A percentile compares a stretch with the other conserved stretches of the same genome.
Evolutionary conservation across 2,888 invertebrate genomes (phyloP).

Genomic region (Oasisia sp.): DNA sequence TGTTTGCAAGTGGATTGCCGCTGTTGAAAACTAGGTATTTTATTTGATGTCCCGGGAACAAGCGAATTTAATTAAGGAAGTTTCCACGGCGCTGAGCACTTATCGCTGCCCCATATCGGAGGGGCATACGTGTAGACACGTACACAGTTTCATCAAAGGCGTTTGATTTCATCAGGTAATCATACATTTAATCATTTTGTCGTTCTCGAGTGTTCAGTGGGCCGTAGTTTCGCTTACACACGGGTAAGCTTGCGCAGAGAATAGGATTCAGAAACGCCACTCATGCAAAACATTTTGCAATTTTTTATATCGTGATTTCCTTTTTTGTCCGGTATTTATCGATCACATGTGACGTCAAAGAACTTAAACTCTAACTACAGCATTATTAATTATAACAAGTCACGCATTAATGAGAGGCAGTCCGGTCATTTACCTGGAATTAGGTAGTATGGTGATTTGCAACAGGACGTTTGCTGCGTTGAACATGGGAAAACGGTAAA

Average conservation of each 20-base stretch:
- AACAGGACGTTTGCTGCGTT: too few species aligned
- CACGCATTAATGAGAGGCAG: too few species aligned
- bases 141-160: not conserved
- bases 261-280: not conserved
- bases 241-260: not conserved
- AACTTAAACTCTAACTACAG: not conserved
- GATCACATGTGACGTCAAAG: not conserved
- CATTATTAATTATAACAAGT: too few species aligned
- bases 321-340: not conserved
- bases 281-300: not conserved
- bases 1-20: not conserved
- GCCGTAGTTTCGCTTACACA: not conserved
- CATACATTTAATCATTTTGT: constrained; percentile 12
- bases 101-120: not conserved
- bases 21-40: not conserved
- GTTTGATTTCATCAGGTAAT: constrained; percentile 17
- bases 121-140: not conserved
- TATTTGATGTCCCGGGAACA: constrained; percentile 10
- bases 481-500: too few species aligned
- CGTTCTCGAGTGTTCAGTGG: not conserved
- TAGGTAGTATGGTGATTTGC: too few species aligned
- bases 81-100: not conserved
- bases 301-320: not conserved
- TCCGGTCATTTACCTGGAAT: too few species aligned
- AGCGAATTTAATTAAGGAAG: constrained; percentile 17